These are phyloP conservation scores for Dicaeum eximium DNA, from an alignment of 2,113 vertebrate species.

Conservation along the genomic window DNA sequence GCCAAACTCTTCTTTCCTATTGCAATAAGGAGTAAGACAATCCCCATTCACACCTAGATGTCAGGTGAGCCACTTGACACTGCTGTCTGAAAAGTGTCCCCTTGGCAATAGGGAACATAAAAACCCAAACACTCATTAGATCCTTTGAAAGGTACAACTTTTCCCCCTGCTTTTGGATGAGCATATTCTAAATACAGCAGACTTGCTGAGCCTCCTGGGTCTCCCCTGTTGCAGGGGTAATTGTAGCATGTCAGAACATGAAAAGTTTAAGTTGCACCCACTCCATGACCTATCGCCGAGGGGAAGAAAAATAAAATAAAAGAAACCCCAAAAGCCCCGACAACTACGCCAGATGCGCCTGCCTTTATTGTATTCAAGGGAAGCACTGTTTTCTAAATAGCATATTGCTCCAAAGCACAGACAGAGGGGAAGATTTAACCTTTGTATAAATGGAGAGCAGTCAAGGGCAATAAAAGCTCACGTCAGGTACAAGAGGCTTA, in stretches of 20 bases:
- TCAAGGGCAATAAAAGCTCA: conserved; percentile 51
- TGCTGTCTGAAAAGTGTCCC: background rate
- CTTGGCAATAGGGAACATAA: background rate
- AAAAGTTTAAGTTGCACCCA: background rate
- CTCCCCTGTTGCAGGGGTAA: background rate
- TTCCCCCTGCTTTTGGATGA: accelerated
- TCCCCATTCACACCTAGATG: background rate
- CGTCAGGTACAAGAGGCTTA: conserved; percentile 36
- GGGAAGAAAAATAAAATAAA: background rate
- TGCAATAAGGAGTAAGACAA: background rate
- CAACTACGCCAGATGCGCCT: background rate
- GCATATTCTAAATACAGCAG: background rate
- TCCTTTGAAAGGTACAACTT: background rate
- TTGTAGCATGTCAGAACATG: background rate
- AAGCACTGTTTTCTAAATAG: conserved; percentile 36
- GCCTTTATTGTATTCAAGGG: background rate
- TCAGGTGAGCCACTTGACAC: background rate
- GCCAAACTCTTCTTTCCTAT: background rate
- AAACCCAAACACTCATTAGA: background rate
- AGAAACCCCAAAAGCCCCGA: background rate
- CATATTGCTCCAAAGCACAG: conserved; percentile 3
- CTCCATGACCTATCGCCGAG: background rate
- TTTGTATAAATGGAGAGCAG: conserved; percentile 52
- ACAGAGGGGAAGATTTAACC: conserved; percentile 41
- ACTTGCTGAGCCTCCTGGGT: background rate